phyloP scores from a whole-genome alignment of 2,113 vertebrate species.

The Indicator maculatus region DNA sequence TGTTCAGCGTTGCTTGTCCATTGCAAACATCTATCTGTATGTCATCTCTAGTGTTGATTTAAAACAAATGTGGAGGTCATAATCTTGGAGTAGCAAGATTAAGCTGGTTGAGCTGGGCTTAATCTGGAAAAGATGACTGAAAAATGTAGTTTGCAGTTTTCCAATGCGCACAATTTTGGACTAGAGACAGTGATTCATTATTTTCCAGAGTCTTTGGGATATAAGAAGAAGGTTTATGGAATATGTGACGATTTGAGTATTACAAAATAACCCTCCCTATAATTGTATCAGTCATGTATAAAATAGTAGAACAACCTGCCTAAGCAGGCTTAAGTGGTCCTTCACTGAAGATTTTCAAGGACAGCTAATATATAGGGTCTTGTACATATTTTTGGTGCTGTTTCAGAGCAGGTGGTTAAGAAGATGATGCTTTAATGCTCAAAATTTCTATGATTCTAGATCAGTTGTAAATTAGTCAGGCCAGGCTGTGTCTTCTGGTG shows the following conservation, averaged over 20 bases:
- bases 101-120: neutral
- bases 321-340: neutral
- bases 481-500: neutral
- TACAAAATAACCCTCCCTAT: neutral
- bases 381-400: neutral
- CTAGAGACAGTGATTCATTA: neutral
- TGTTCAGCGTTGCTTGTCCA: neutral
- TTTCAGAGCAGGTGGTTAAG: neutral
- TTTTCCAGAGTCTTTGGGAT: neutral
- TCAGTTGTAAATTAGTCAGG: neutral
- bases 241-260: neutral
- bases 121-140: neutral
- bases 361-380: neutral
- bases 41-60: neutral
- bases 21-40: neutral
- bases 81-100: neutral
- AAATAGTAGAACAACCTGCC: neutral
- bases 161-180: neutral
- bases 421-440: neutral
- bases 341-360: neutral
- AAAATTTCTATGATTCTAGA: neutral
- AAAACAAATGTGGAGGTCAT: neutral
- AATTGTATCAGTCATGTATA: too few relatives aligned
- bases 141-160: neutral
- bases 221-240: neutral